phyloP scores from a whole-genome alignment of 2,888 invertebrate species.

The Microctonus brassicae region DNA sequence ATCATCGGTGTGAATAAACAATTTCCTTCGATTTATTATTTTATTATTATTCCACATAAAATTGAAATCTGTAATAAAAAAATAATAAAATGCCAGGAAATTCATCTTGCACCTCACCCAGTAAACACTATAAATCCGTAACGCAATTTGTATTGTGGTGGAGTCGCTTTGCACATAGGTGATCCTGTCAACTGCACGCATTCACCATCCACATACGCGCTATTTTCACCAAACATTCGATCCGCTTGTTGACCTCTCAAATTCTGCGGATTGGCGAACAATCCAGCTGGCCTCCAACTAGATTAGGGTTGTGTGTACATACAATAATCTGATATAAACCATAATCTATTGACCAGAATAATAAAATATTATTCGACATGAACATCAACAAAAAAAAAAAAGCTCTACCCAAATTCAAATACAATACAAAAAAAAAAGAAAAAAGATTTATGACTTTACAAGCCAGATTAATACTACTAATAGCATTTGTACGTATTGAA shows the following conservation, averaged over 20 bases:
- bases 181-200: constrained; percentile 58
- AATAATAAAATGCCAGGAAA: constrained; percentile 33
- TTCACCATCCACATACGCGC: constrained; percentile 26
- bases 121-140: constrained; percentile 47
- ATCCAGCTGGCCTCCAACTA: constrained; percentile 55
- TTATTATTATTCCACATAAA: not conserved
- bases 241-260: constrained; percentile 17
- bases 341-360: constrained; percentile 54
- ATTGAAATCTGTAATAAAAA: constrained; percentile 26
- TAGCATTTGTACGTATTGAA: not conserved
- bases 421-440: not conserved
- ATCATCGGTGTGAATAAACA: not conserved
- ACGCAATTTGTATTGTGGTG: constrained; percentile 59
- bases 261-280: constrained; percentile 50
- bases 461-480: not conserved
- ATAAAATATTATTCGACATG: constrained; percentile 52
- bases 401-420: too few species aligned
- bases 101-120: constrained; percentile 21
- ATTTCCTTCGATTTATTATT: not conserved
- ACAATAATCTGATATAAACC: constrained; percentile 54
- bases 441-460: too few species aligned
- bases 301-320: constrained; percentile 56
- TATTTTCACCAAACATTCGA: constrained; percentile 11
- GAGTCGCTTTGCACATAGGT: constrained; percentile 52
- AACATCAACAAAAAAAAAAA: not conserved